A percentile compares a stretch with the other conserved stretches of the same genome.
Conservation (phyloP, 1,140 invertebrate genomes). For the Agraylea sexmaculata region DNA sequence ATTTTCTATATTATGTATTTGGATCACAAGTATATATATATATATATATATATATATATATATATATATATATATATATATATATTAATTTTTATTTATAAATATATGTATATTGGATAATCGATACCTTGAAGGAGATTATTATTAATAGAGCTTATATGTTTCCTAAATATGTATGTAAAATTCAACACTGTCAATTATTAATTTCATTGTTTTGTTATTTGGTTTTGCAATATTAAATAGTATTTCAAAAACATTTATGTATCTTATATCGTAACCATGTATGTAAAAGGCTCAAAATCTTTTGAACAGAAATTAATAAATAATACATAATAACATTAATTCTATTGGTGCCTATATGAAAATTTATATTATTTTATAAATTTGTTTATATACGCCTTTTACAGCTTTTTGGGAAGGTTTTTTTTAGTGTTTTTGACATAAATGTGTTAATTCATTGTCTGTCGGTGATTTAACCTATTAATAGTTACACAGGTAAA, state of each 20-base stretch:
- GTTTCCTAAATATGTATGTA: background rate
- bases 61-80: slow-evolving; percentile 3
- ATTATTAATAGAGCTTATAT: background rate
- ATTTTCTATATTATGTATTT: too few species aligned
- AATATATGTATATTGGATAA: background rate
- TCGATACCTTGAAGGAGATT: background rate
- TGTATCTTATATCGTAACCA: background rate
- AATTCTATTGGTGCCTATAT: background rate
- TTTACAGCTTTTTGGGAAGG: background rate
- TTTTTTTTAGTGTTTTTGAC: too few species aligned
- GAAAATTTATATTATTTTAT: slow-evolving; percentile 1
- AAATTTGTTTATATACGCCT: background rate
- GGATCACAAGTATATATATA: slow-evolving; percentile 1
- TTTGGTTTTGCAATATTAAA: background rate
- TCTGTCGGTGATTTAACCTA: too few species aligned
- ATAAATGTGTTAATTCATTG: too few species aligned
- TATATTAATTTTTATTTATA: background rate
- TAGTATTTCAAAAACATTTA: background rate
- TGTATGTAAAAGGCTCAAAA: background rate
- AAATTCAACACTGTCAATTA: background rate
- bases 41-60: background rate
- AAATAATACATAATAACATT: background rate
- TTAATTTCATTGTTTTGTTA: background rate
- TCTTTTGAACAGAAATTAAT: background rate
- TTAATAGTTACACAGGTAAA: too few species aligned